Evolutionary conservation across 37 sponge, comb jelly and placozoan species (phyloP), one percentile per base, ranked within the genome.

Genomic region (Tethya wilhelma): DNA sequence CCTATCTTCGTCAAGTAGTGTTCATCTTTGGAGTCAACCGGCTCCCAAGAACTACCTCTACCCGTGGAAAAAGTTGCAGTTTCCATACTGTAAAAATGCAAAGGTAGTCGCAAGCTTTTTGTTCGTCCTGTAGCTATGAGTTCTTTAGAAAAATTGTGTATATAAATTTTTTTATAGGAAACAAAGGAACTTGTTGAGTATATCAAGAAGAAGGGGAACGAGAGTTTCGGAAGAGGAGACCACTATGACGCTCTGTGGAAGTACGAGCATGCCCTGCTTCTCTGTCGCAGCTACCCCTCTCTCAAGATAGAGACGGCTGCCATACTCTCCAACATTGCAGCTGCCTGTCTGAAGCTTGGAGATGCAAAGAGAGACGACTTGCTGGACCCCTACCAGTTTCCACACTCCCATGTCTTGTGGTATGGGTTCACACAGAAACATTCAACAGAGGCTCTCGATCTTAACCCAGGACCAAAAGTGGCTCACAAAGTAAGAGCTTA

Each of bases 201-300:
- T 14, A 75, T 77, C 14, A 85, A 77, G 25, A 11, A 67, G 3
- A 25, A 25, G 23, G 85, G 85, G 1, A 85, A 85, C 23, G 33
- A 69, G 6, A 44, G 67, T 41, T 70, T 77, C 36, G 41, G 59
- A 28, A 20, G 26, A 12, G 85, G 78, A 22, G 58, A 85, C 23
- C 44, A 76, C 59, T 76, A 56, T 26, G 78, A 76, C 34, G 85
- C 85, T 44, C 44, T 85, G 2, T 77, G 77, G 78, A 85, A 85
- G 62, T 85, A 85, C 45, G 39, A 69, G 34, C 78, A 85, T 44
- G 68, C 78, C 53, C 44, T 76, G 1, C 11, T 26, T 4, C 3
- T 76, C 7, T 67, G 69, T 37, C 46, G 44, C 17, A 37, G 11
- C 29, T 55, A 25, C 41, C 69, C 59, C 2, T 17, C 23, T 19